Conservation (phyloP, 1,140 invertebrate genomes). For the Diorhabda carinulata region DNA sequence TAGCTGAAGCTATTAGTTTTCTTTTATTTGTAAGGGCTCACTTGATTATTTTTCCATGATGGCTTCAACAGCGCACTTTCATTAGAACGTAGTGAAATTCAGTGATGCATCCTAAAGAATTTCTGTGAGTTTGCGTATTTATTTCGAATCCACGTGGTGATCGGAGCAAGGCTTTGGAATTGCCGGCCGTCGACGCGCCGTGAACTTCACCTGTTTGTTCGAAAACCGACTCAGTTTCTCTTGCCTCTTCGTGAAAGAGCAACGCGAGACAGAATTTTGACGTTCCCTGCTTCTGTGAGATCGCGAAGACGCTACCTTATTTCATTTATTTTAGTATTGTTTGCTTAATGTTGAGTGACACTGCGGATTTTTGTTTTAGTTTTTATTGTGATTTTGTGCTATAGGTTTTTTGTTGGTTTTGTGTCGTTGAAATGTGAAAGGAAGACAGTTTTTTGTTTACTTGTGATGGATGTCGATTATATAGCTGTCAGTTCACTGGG, state of each 20-base stretch:
- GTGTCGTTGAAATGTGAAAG: background rate
- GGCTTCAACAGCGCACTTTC: slow-evolving; percentile 1
- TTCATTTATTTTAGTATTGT: slow-evolving; percentile 7
- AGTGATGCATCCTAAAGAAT: slow-evolving; percentile 14
- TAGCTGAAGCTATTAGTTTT: too few species aligned
- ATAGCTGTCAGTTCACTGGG: slow-evolving; percentile 7
- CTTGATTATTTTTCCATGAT: slow-evolving; percentile 13
- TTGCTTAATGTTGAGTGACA: background rate
- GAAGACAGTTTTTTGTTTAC: slow-evolving; percentile 7
- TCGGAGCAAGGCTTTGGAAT: slow-evolving; percentile 8
- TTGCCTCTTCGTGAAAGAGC: background rate
- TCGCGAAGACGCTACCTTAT: slow-evolving; percentile 4
- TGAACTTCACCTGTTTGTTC: slow-evolving; percentile 13
- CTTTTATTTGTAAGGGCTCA: background rate
- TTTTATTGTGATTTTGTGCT: slow-evolving; percentile 14
- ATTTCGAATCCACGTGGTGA: slow-evolving; percentile 17
- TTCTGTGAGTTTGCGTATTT: slow-evolving; percentile 6
- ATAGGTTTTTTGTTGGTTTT: slow-evolving; percentile 8
- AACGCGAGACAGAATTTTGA: background rate
- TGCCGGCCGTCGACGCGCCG: background rate
- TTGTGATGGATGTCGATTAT: slow-evolving; percentile 7
- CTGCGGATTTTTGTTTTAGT: slow-evolving; percentile 10
- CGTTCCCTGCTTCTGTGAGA: background rate
- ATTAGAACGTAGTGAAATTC: slow-evolving; percentile 16
- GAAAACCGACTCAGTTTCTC: slow-evolving; percentile 10